Evolutionary conservation across 2,113 vertebrate species (phyloP).

Genomic region (Campylomormyrus numenius): DNA sequence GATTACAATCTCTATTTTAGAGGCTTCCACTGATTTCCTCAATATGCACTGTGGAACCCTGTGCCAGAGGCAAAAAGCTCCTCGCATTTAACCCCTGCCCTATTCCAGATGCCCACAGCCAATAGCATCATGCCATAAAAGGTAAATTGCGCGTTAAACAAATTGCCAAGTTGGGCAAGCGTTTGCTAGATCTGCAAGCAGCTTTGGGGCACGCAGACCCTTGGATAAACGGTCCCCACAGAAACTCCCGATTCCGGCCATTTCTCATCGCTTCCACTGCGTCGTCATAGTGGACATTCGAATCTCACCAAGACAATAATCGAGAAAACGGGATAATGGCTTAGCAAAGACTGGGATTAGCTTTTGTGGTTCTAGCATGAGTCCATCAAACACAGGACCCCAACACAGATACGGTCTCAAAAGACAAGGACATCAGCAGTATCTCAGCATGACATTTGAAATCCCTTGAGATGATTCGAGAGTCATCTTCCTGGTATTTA

Average conservation of each 20-base stretch:
- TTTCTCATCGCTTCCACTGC: neutral
- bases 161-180: neutral
- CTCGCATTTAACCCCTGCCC: neutral
- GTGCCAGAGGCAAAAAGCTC: neutral
- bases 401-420: neutral
- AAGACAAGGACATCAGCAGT: neutral
- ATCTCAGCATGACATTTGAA: neutral
- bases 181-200: neutral
- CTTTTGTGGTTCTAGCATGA: neutral
- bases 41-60: neutral
- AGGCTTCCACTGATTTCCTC: neutral
- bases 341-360: neutral
- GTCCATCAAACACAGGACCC: neutral
- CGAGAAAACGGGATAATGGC: neutral
- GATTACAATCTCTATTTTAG: constrained; percentile 14
- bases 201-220: neutral
- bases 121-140: neutral
- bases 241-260: neutral
- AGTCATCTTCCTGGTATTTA: neutral
- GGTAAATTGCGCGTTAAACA: neutral
- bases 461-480: neutral
- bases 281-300: neutral
- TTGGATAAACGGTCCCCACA: neutral
- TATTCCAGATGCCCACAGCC: neutral
- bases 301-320: neutral